Conservation (phyloP, 2,113 vertebrate species). For the Labeo rohita region DNA sequence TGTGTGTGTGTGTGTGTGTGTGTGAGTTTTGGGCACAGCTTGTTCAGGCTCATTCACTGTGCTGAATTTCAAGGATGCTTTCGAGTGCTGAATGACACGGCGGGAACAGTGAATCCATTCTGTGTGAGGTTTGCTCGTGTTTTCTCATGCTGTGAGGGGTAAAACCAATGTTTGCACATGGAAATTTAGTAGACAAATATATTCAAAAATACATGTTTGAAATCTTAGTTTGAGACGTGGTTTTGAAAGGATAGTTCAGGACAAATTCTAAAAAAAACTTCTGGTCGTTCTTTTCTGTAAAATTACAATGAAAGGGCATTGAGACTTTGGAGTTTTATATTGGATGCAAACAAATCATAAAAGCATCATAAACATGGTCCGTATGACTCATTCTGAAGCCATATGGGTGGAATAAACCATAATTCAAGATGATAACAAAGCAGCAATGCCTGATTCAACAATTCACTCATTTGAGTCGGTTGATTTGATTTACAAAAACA, state of each 20-base stretch:
- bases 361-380: no score
- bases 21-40: slow-evolving; percentile 45
- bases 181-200: slow-evolving; percentile 2
- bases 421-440: no score
- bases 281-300: neutral
- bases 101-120: neutral
- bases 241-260: neutral
- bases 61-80: slow-evolving; percentile 19
- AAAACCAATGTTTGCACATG: slow-evolving; percentile 27
- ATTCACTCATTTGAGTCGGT: no score
- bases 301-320: neutral
- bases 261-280: neutral
- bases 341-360: neutral
- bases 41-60: slow-evolving; percentile 50
- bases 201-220: neutral
- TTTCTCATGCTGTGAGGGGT: neutral
- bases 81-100: neutral
- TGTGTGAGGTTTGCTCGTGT: neutral
- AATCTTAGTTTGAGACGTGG: neutral
- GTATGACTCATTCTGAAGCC: no score
- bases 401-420: no score
- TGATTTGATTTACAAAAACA: no score
- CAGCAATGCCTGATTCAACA: no score
- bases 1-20: slow-evolving; percentile 33
- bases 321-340: neutral